Percentiles rank a stretch among this genome's conserved stretches.
These are phyloP conservation scores for Acanthurus lineatus DNA, from an alignment of 2,797 vertebrate genomes.

Conservation along the genomic window DNA sequence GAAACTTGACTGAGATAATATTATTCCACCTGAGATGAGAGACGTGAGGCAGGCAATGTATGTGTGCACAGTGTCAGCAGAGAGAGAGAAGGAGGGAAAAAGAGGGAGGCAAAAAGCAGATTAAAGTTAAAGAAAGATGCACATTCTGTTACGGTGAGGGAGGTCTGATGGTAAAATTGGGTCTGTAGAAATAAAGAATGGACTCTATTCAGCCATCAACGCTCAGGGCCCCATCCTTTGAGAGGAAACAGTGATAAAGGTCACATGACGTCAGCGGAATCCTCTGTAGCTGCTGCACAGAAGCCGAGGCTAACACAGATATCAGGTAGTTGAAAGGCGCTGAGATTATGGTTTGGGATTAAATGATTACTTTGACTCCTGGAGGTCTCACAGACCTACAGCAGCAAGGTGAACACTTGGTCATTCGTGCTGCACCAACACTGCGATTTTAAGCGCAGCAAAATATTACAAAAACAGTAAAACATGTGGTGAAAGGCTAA, in stretches of 20 bases:
- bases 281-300: constrained; percentile 43
- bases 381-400: constrained; percentile 20
- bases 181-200: constrained; percentile 53
- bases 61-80: constrained; percentile 15
- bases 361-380: constrained; percentile 32
- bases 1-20: constrained; percentile 67
- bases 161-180: constrained; percentile 41
- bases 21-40: constrained; percentile 67
- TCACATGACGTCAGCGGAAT: constrained; percentile 53
- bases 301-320: constrained; percentile 25
- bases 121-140: constrained; percentile 16
- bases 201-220: constrained; percentile 52
- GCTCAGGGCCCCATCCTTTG: constrained; percentile 34
- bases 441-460: constrained; percentile 16
- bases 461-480: constrained; percentile 21
- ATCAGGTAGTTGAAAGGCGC: constrained; percentile 41
- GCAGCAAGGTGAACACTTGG: constrained; percentile 27
- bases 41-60: constrained; percentile 37
- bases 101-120: constrained; percentile 20
- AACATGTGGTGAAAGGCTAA: constrained; percentile 13
- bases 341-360: constrained; percentile 38
- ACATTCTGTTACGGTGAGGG: constrained; percentile 30
- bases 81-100: constrained; percentile 15
- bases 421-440: constrained; percentile 11
- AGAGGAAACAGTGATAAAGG: constrained; percentile 54